Evolutionary conservation across 2,113 vertebrate genomes (phyloP).

Genomic region (Alouatta palliata): DNA sequence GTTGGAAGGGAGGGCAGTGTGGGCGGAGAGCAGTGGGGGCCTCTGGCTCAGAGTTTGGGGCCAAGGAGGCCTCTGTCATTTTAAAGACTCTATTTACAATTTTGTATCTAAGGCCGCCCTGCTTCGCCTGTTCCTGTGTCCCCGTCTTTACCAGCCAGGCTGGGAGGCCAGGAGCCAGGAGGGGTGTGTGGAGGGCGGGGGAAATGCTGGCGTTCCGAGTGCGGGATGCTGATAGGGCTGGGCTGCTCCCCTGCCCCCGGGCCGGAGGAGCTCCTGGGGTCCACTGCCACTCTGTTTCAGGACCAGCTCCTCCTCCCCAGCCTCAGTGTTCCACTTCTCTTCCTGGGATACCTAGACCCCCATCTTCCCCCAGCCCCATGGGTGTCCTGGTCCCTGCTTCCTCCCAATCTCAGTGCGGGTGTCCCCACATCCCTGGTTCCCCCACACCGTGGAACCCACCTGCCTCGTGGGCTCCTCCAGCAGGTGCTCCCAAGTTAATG

Average conservation of each 20-base stretch:
- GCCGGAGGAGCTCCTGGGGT: too few species aligned
- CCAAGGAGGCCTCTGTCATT: conserved; percentile 57
- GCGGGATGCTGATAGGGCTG: accelerated
- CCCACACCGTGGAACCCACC: accelerated
- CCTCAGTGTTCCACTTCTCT: neutral
- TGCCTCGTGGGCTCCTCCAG: neutral
- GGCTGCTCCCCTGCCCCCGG: neutral
- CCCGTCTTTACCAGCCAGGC: neutral
- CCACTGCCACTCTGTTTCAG: too few species aligned
- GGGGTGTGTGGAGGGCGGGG: neutral
- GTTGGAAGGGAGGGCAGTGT: neutral
- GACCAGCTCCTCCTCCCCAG: neutral
- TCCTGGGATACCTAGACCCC: too few species aligned
- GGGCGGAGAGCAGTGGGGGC: neutral
- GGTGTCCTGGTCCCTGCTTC: neutral
- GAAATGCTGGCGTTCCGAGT: neutral
- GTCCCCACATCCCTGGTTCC: neutral
- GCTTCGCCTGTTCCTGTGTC: neutral
- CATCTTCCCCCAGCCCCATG: too few species aligned
- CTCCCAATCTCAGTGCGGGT: too few species aligned
- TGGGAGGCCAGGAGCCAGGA: neutral
- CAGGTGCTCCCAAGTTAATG: neutral
- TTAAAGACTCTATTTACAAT: conserved; percentile 80
- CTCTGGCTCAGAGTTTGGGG: conserved; percentile 31
- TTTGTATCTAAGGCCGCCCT: conserved; percentile 50